Base-by-base conservation (phyloP, 2,888 invertebrate genomes). In the Amblyjoppa proteus region DNA sequence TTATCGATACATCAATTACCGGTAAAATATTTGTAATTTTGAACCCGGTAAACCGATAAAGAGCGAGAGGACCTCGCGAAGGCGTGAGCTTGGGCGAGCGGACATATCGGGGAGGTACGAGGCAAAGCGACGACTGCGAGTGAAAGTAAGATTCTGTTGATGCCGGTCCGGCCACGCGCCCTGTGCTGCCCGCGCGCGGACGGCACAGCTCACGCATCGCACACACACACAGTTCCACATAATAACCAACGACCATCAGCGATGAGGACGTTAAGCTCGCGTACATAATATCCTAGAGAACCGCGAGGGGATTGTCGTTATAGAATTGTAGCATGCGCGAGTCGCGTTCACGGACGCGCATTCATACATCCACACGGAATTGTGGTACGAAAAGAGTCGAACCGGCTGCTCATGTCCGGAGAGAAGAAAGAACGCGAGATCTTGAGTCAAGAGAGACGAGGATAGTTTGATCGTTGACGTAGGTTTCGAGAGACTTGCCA, bases 91-190 rank as follows among this genome's bases (percentile, higher is more conserved):
- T 31, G 58, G 69, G 58, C 74, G 45, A 49, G 69, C 69, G 41
- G 66, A 56, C 3, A 51, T 66, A 74, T 56, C 71, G 66, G 70
- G 61, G 25, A 81, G 74, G 70, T 64, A 71, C 64, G 66, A 82
- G 73, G 85, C 56, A 71, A 82, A 75, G 75, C 41, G 75, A 85
- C 74, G 86, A 81, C 71, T 88, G 89, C 88, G 90, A 92, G 92
- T 92, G 92, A 92, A 92, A 92, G 92, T 92, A 91, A 91, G 64
- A 79, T 34, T 81, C 79, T 64, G 70, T 78, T 64, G 80, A 87
- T 80, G 85, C 80, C 79, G 81, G 80, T n/a, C 84, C 88, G 87
- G 90, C 90, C 91, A 91, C 91, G 92, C 92, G 92, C 89, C 90
- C 90, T 89, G 89, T 87, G 74, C 77, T 45, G 76, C 56, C 86